A percentile compares a stretch with the other conserved stretches of the same genome.
Evolutionary conservation across 2,797 vertebrate genomes (phyloP).

Genomic region (Neoniphon sammara): DNA sequence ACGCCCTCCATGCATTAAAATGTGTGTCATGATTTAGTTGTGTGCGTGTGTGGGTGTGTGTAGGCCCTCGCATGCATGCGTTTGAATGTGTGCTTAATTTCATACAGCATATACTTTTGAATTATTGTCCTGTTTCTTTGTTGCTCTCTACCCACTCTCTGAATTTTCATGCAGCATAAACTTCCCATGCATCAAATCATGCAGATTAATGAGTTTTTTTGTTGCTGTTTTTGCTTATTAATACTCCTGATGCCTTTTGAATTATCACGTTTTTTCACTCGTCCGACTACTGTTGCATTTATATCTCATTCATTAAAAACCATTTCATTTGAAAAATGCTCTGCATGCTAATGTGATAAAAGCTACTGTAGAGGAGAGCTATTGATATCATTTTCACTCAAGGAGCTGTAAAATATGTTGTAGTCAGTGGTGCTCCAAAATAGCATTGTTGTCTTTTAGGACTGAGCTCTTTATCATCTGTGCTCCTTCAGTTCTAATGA

Average conservation of each 20-base stretch:
- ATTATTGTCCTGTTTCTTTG: constrained; percentile 39
- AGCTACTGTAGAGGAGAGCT: neutral
- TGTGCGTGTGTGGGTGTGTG: constrained; percentile 28
- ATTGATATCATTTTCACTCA: neutral
- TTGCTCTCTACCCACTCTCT: constrained; percentile 18
- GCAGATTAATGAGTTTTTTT: neutral
- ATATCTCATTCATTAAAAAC: neutral
- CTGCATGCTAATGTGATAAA: neutral
- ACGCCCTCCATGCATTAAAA: constrained; percentile 41
- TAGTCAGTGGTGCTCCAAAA: constrained; percentile 4
- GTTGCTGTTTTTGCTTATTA: constrained; percentile 18
- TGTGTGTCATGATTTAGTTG: neutral
- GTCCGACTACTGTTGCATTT: constrained; percentile 4
- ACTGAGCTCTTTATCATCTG: neutral
- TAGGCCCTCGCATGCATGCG: constrained; percentile 6
- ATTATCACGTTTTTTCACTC: neutral
- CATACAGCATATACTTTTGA: constrained; percentile 22
- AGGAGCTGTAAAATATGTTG: neutral
- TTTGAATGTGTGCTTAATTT: constrained; percentile 14
- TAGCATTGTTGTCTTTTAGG: neutral
- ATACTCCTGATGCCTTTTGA: constrained; percentile 13
- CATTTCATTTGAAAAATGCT: neutral
- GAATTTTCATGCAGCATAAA: constrained; percentile 44
- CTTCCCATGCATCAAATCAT: constrained; percentile 35
- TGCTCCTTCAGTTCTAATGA: neutral